Percentiles rank a stretch among this genome's conserved stretches.
These are phyloP conservation scores for Oncorhynchus masou DNA, from an alignment of 2,113 vertebrate genomes.

Conservation along the genomic window DNA sequence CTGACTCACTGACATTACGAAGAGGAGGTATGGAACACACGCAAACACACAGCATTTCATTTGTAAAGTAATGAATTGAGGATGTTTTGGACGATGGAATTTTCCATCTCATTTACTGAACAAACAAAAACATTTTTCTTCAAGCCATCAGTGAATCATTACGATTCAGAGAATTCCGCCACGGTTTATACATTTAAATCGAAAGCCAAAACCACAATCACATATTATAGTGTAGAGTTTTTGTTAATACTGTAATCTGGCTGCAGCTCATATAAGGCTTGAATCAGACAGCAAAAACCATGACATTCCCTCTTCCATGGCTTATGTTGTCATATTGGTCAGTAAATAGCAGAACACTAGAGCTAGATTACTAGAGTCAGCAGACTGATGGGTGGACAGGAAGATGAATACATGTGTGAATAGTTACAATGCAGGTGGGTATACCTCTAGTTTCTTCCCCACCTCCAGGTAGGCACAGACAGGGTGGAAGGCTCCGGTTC, in stretches of 20 bases:
- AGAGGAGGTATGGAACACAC: constrained; percentile 30
- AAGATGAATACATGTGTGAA: too few species aligned
- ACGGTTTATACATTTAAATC: not conserved
- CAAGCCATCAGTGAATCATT: constrained; percentile 21
- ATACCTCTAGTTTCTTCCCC: constrained; percentile 93
- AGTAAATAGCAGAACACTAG: too few species aligned
- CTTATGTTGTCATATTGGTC: too few species aligned
- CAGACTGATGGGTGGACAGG: too few species aligned
- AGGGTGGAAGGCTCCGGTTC: constrained; percentile 96
- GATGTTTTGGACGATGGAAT: constrained; percentile 33
- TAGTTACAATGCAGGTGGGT: too few species aligned
- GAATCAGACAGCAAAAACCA: too few species aligned
- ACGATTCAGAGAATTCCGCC: constrained; percentile 26
- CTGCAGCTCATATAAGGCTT: too few species aligned
- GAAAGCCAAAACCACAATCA: too few species aligned
- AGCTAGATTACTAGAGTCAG: too few species aligned
- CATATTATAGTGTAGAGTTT: too few species aligned
- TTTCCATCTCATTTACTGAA: constrained; percentile 45
- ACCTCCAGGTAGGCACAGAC: constrained; percentile 92
- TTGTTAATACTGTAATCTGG: too few species aligned
- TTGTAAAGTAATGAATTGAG: constrained; percentile 44
- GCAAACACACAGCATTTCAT: constrained; percentile 22
- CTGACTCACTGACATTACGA: constrained; percentile 52
- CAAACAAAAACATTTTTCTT: constrained; percentile 26
- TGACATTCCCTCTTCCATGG: too few species aligned